A percentile compares a stretch with the other conserved stretches of the same genome.
Evolutionary conservation across 2,113 vertebrate genomes (phyloP).

Genomic region (Origma solitaria): DNA sequence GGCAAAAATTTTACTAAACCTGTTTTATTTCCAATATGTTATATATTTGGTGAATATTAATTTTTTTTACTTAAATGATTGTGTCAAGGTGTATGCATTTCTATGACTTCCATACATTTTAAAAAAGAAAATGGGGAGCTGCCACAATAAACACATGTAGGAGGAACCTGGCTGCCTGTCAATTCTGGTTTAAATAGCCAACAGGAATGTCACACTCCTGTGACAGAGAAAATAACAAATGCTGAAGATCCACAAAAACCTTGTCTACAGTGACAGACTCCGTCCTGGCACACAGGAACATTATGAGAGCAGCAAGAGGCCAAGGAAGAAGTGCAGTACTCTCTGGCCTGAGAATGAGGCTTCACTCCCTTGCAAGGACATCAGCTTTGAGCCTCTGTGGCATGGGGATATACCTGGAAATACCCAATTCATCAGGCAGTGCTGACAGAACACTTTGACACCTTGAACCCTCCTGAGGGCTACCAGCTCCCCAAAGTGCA

Average conservation of each 20-base stretch:
- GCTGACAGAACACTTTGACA: neutral
- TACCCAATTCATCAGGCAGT: neutral
- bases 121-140: neutral
- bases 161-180: neutral
- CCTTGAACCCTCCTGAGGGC: neutral
- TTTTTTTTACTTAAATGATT: neutral
- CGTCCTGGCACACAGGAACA: neutral
- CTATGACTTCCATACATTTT: neutral
- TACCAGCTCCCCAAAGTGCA: neutral
- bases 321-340: neutral
- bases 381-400: neutral
- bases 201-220: neutral
- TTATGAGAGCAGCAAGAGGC: neutral
- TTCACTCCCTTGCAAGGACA: neutral
- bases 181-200: neutral
- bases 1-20: neutral
- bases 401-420: neutral
- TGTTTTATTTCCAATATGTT: neutral
- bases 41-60: neutral
- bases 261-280: neutral
- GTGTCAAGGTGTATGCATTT: neutral
- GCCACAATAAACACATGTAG: accelerated
- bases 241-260: neutral
- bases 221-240: neutral
- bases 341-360: neutral